Evolutionary conservation across 2,797 vertebrate genomes (phyloP).

Genomic region (Rhyacichthys aspro): DNA sequence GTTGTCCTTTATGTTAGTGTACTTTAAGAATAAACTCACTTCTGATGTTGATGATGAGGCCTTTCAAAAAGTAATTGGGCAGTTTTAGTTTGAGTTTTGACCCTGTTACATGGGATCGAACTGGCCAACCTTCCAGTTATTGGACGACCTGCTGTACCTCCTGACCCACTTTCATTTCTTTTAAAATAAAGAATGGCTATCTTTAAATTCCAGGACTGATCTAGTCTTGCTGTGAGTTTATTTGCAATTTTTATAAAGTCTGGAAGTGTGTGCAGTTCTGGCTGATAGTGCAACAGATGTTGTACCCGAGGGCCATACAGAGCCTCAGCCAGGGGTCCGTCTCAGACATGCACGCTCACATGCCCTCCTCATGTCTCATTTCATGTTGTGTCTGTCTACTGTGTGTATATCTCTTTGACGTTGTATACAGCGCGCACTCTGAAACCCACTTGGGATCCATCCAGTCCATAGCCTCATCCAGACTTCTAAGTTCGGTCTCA

Average conservation of each 20-base stretch:
- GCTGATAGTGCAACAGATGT: slow-evolving; percentile 57
- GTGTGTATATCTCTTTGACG: slow-evolving; percentile 14
- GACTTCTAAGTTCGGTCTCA: slow-evolving; percentile 35
- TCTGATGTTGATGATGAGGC: too few relatives aligned
- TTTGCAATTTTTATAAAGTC: not conserved
- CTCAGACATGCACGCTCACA: slow-evolving; percentile 10
- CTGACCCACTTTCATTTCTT: too few relatives aligned
- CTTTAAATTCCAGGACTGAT: not conserved
- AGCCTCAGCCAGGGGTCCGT: slow-evolving; percentile 44
- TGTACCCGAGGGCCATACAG: slow-evolving; percentile 43
- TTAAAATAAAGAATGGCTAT: not conserved
- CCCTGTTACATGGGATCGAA: too few relatives aligned
- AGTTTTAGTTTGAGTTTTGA: too few relatives aligned
- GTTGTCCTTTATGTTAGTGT: too few relatives aligned
- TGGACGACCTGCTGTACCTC: too few relatives aligned
- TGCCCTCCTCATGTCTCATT: slow-evolving; percentile 1
- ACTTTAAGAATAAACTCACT: too few relatives aligned
- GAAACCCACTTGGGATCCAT: slow-evolving; percentile 29
- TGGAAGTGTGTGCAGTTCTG: slow-evolving; percentile 17
- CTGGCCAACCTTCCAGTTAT: too few relatives aligned
- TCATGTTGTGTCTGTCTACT: slow-evolving; percentile 5
- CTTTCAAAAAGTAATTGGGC: too few relatives aligned
- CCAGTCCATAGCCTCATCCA: slow-evolving; percentile 16
- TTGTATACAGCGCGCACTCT: slow-evolving; percentile 12
- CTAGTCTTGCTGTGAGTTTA: not conserved